Conservation (phyloP, 2,113 vertebrate species). For the Xenopus tropicalis region UCB_Xtro_10.0 CM004447.2:47910501-47911000, state of each 20-base stretch:
- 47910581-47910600: background rate
- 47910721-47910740: constrained; percentile 30
- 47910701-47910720: constrained; percentile 40
- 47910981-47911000: background rate
- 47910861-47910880: constrained; percentile 38
- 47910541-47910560: too few relatives aligned
- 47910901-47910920: constrained; percentile 23
- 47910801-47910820: constrained; percentile 42
- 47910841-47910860: constrained; percentile 40
- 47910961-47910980: background rate
- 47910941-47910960: constrained; percentile 27
- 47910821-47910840: constrained; percentile 42
- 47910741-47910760: constrained; percentile 37
- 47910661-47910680: constrained; percentile 26
- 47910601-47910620: background rate
- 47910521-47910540: too few relatives aligned
- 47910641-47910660: constrained; percentile 23
- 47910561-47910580: background rate
- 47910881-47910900: constrained; percentile 38
- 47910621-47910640: constrained; percentile 11
- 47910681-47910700: constrained; percentile 31
- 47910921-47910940: constrained; percentile 21
- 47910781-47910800: constrained; percentile 41
- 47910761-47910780: constrained; percentile 34
- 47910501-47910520: too few relatives aligned